phyloP scores from a whole-genome alignment of 2,888 invertebrate species.

The Tiliacea aurago region DNA sequence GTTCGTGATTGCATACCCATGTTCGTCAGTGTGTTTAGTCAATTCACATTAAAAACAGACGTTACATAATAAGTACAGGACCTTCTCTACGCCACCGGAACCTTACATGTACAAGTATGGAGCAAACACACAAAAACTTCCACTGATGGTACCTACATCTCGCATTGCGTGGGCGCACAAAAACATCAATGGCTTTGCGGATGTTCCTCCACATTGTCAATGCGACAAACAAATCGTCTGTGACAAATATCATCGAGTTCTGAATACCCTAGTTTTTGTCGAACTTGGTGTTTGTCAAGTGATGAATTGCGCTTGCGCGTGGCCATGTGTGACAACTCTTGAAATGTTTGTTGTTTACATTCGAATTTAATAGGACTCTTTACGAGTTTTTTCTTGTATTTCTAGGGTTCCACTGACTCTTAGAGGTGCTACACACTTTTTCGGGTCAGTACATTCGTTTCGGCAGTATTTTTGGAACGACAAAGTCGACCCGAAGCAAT shows the following conservation, averaged over 20 bases:
- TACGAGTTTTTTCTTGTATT: neutral
- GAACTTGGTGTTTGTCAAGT: slow-evolving; percentile 16
- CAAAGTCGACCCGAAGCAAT: no score
- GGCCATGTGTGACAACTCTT: slow-evolving; percentile 5
- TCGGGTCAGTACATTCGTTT: neutral
- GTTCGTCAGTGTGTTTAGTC: neutral
- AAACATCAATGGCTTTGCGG: slow-evolving; percentile 46
- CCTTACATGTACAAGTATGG: slow-evolving; percentile 10
- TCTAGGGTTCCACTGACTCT: neutral
- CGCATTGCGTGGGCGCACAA: slow-evolving; percentile 38
- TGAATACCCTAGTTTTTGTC: slow-evolving; percentile 55
- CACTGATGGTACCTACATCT: neutral
- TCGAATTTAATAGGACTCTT: neutral
- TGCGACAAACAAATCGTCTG: slow-evolving; percentile 47
- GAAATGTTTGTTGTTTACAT: slow-evolving; percentile 2
- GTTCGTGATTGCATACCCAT: neutral
- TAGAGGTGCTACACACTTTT: neutral
- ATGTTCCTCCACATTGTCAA: slow-evolving; percentile 42
- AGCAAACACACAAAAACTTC: slow-evolving; percentile 37
- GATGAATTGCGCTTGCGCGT: slow-evolving; percentile 9
- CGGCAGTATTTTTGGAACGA: neutral
- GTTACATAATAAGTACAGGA: neutral
- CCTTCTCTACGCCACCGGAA: neutral
- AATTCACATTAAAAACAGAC: neutral
- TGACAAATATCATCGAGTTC: slow-evolving; percentile 42